phyloP scores from a whole-genome alignment of 2,797 vertebrate species.

The Spinus pinus region DNA sequence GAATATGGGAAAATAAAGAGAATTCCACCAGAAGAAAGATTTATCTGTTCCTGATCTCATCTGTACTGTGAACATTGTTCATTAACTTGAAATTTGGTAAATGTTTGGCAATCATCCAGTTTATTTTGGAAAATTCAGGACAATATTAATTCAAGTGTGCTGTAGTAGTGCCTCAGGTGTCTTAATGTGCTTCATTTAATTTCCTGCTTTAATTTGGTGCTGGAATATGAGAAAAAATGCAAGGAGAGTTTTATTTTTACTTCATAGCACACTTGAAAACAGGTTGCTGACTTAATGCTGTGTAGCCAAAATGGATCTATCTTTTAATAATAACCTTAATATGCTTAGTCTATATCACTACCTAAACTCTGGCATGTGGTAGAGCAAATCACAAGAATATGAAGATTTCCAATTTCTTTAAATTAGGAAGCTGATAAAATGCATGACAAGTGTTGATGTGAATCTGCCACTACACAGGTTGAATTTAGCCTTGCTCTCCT shows the following conservation, averaged over 20 bases:
- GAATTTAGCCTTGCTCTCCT: not conserved
- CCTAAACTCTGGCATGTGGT: not conserved
- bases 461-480: not conserved
- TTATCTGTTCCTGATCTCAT: not conserved
- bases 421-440: not conserved
- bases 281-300: not conserved
- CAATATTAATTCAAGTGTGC: not conserved
- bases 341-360: not conserved
- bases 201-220: not conserved
- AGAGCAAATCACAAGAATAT: not conserved
- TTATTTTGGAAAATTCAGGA: not conserved
- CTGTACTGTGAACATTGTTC: not conserved
- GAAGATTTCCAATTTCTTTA: not conserved
- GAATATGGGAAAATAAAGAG: not conserved
- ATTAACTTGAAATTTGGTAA: not conserved
- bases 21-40: not conserved
- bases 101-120: not conserved
- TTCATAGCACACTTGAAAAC: not conserved
- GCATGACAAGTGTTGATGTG: not conserved
- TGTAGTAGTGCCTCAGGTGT: not conserved
- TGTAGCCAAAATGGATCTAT: not conserved
- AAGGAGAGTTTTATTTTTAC: not conserved
- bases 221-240: not conserved
- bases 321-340: not conserved
- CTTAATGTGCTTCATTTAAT: not conserved